Evolutionary conservation across 2,797 vertebrate genomes (phyloP), one percentile per base, ranked within the genome.

Genomic region (Morus bassanus): DNA sequence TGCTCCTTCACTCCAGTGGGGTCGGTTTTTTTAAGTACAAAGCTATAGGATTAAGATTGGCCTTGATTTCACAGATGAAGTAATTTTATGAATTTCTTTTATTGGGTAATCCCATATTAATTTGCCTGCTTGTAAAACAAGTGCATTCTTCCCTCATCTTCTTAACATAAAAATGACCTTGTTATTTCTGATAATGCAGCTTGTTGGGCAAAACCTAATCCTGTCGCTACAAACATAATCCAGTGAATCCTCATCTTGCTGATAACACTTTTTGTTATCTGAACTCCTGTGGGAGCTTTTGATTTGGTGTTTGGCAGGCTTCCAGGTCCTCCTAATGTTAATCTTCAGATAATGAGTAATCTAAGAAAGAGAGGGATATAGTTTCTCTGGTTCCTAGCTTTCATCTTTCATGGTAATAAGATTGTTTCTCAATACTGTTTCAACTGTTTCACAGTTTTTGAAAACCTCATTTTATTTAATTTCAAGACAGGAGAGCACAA

Each of bases 111-210:
- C 77, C 69, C n/a, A 18, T 93, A 73, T 89, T 96, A 94, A 95
- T 96, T 96, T 96, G 56, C 43, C 59, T 84, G 37, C 65, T 91
- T 92, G 78, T 17, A 86, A 91, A 95, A 68, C 10, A 65, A 94
- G 50, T 60, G 60, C 65, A 61, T 93, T 92, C 84, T 91, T 81
- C 54, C 43, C n/a, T 94, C 59, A 94, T 79, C 86, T 64, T 86
- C 46, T 94, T 96, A 94, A 79, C 30, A 37, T 79, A 84, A 95
- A 96, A 97, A 95, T 92, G 54, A 93, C 95, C 74, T 85, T 93
- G 69, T 93, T 96, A 87, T 69, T 91, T 95, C 72, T 91, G 75
- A 85, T 90, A 89, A 91, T 80, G 78, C 57, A 70, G 83, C 73
- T 89, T 86, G 85, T 90, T 93, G 93, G 78, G 73, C 73, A 91